A percentile compares a stretch with the other conserved stretches of the same genome.
These are phyloP conservation scores for Bombus consobrinus DNA, from an alignment of 1,140 invertebrate genomes.

Conservation along the genomic window DNA sequence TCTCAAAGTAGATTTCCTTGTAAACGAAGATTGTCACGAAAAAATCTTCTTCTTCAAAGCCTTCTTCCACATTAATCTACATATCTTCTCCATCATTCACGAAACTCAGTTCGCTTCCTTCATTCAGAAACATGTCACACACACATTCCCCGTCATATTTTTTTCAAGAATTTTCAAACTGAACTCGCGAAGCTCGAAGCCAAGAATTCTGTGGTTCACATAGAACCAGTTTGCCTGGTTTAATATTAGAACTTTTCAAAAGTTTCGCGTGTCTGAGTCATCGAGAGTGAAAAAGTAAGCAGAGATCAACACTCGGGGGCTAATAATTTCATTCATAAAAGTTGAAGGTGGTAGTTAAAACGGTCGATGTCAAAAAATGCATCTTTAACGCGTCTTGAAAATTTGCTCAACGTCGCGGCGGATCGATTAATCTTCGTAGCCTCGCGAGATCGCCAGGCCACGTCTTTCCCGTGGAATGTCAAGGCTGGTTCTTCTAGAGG, in stretches of 20 bases:
- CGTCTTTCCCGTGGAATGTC: conserved; percentile 61
- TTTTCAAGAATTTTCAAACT: background rate
- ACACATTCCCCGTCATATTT: too few species aligned
- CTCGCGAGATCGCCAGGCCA: conserved; percentile 38
- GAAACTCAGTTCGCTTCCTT: background rate
- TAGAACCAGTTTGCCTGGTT: conserved; percentile 2
- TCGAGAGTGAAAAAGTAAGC: background rate
- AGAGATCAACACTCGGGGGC: background rate
- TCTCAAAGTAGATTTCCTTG: background rate
- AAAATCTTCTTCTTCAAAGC: background rate
- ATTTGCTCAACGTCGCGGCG: conserved; percentile 7
- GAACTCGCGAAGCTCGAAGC: background rate
- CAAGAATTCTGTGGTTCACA: background rate
- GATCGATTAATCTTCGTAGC: conserved; percentile 39
- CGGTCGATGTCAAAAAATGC: background rate
- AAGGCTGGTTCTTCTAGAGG: conserved; percentile 51
- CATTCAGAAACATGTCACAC: background rate
- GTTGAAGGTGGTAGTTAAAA: background rate
- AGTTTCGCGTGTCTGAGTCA: background rate
- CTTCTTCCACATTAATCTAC: background rate
- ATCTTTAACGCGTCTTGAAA: conserved; percentile 2
- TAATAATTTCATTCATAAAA: conserved; percentile 16
- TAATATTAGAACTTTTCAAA: conserved; percentile 14
- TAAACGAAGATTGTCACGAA: background rate
- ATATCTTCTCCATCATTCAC: background rate